Evolutionary conservation across 2,113 vertebrate genomes (phyloP).

Genomic region (Mus spicilegus): DNA sequence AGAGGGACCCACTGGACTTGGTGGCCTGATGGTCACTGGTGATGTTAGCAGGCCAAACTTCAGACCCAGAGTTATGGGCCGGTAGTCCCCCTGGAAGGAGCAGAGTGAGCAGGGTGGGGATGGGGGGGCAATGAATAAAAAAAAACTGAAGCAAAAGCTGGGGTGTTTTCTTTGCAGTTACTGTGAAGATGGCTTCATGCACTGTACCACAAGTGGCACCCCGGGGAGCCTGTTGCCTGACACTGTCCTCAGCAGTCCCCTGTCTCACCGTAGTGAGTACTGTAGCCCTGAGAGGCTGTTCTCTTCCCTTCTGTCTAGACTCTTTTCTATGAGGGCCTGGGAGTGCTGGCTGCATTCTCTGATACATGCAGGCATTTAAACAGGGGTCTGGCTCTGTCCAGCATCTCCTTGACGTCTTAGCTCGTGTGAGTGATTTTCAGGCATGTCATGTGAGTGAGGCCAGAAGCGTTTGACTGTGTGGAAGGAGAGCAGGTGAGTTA

Average conservation of each 20-base stretch:
- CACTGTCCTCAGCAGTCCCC: constrained; percentile 77
- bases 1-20: not conserved
- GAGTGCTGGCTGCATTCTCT: not conserved
- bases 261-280: constrained; percentile 88
- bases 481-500: not conserved
- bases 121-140: rapidly evolving
- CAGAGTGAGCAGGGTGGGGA: not conserved
- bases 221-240: constrained; percentile 84
- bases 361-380: rapidly evolving
- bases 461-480: not conserved
- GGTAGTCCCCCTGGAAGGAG: rapidly evolving
- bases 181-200: constrained; percentile 92
- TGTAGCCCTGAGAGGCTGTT: rapidly evolving
- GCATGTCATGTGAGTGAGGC: not conserved
- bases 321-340: rapidly evolving
- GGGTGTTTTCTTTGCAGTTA: constrained; percentile 84
- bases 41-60: not conserved
- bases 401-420: not conserved
- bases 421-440: not conserved
- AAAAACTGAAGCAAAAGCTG: rapidly evolving
- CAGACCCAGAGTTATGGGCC: not conserved
- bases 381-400: rapidly evolving
- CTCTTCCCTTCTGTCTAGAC: not conserved
- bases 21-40: not conserved
- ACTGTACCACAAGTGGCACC: constrained; percentile 85